A percentile compares a stretch with the other conserved stretches of the same genome.
phyloP scores from a whole-genome alignment of 2,113 vertebrate species.

The Leptocoma aspasia region DNA sequence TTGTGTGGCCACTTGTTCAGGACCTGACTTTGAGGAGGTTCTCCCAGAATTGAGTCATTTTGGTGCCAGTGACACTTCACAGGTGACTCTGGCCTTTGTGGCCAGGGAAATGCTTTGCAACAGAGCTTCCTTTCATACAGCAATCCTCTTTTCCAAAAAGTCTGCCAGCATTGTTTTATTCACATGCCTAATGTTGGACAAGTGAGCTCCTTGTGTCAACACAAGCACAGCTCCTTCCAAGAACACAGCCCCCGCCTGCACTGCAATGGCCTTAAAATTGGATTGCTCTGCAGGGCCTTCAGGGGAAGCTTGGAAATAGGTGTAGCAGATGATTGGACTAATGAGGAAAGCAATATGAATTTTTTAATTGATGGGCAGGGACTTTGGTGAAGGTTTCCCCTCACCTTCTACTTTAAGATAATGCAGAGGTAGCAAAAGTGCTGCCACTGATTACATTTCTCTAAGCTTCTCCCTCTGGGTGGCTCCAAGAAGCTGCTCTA shows the following conservation, averaged over 20 bases:
- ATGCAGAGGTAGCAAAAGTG: neutral
- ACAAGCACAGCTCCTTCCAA: neutral
- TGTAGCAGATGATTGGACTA: slow-evolving; percentile 2
- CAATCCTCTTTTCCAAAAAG: neutral
- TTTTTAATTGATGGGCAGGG: slow-evolving; percentile 33
- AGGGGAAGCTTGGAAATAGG: neutral
- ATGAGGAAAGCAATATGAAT: slow-evolving; percentile 24
- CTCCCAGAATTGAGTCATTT: neutral
- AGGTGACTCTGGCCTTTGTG: neutral
- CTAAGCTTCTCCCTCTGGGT: neutral
- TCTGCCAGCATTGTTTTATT: neutral
- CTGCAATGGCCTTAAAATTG: neutral
- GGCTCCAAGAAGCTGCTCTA: neutral
- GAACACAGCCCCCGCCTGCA: accelerated
- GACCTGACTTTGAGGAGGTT: neutral
- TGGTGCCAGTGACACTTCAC: neutral
- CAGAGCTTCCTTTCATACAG: neutral
- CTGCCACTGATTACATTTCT: neutral
- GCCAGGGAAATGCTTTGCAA: neutral
- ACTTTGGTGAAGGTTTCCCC: neutral
- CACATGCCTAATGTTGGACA: neutral
- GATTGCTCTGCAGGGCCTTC: neutral
- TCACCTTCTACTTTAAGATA: neutral
- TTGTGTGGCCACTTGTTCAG: neutral
- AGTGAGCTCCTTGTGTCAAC: neutral